Percentiles rank a stretch among this genome's conserved stretches.
These are phyloP conservation scores for Triops longicaudatus DNA, from an alignment of 1,140 invertebrate species.

Conservation along the genomic window DNA sequence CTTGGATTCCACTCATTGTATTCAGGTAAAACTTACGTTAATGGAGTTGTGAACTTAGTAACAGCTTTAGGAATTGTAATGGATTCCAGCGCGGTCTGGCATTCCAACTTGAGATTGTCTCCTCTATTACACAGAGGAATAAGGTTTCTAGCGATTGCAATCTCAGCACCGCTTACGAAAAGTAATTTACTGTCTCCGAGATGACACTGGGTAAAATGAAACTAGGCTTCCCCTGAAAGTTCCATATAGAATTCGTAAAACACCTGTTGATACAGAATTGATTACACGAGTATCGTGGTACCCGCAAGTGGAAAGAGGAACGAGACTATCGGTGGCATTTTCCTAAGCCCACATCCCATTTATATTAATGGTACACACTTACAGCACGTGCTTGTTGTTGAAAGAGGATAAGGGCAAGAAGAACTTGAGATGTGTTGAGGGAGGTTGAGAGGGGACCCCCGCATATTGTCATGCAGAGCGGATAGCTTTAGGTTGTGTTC, in stretches of 20 bases:
- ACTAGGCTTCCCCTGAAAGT: too few relatives aligned
- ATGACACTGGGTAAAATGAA: too few relatives aligned
- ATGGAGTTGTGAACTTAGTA: not conserved
- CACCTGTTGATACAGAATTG: not conserved
- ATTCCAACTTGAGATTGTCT: not conserved
- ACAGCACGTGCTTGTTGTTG: not conserved
- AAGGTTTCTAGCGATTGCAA: not conserved
- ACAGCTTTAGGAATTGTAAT: not conserved
- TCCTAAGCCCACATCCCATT: not conserved
- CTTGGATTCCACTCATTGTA: not conserved
- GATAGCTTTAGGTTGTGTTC: not conserved
- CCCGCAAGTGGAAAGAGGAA: not conserved
- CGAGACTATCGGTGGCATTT: not conserved
- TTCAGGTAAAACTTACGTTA: not conserved
- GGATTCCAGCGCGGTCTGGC: not conserved
- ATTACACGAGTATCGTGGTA: not conserved
- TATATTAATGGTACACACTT: not conserved
- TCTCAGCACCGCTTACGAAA: too few relatives aligned
- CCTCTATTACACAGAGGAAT: not conserved
- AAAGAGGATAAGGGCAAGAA: not conserved
- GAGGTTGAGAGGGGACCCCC: not conserved
- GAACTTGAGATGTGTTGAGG: not conserved
- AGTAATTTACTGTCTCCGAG: too few relatives aligned
- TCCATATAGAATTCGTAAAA: not conserved
- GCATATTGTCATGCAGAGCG: conserved; percentile 1